Evolutionary conservation across 2,113 vertebrate genomes (phyloP).

Genomic region (Ctenodactylus gundi): DNA sequence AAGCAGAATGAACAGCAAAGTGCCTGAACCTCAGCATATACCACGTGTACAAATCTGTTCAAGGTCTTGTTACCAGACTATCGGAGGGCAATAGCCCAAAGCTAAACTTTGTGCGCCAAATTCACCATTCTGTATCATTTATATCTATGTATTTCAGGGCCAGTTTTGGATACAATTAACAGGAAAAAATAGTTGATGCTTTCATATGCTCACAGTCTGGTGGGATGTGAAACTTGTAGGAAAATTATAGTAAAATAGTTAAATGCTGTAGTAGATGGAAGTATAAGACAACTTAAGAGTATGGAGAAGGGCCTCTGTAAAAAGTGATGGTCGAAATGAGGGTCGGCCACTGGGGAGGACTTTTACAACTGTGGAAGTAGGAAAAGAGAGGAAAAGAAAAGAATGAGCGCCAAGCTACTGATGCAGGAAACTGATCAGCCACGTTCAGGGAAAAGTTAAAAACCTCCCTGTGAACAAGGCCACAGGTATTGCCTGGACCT

Average conservation of each 20-base stretch:
- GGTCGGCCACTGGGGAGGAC: neutral
- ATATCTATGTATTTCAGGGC: neutral
- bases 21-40: neutral
- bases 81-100: neutral
- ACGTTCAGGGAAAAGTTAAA: neutral
- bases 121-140: slow-evolving; percentile 18
- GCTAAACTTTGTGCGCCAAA: neutral
- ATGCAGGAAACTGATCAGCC: neutral
- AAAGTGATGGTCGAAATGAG: neutral
- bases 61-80: neutral
- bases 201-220: neutral
- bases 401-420: neutral
- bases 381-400: neutral
- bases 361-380: neutral
- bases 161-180: neutral
- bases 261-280: neutral
- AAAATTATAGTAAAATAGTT: neutral
- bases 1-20: neutral
- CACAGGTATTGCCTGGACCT: neutral
- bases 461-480: neutral
- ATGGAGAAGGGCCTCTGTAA: neutral
- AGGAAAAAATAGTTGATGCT: neutral
- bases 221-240: neutral
- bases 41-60: neutral
- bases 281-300: neutral